Evolutionary conservation across 2,888 invertebrate genomes (phyloP).

Genomic region (Synanthedon formicaeformis): DNA sequence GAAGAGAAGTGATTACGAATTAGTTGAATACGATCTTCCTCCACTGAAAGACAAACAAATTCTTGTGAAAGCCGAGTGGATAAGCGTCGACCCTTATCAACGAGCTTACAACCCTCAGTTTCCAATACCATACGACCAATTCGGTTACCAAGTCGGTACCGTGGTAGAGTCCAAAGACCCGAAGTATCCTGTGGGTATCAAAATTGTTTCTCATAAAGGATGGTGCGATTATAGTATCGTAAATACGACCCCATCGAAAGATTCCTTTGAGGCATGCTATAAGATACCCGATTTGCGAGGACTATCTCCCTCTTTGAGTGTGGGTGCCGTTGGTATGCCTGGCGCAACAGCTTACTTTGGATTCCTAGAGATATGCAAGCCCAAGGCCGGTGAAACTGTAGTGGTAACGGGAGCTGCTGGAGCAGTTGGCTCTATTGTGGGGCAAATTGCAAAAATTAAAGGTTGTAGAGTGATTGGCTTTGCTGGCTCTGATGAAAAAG

Average conservation of each 20-base stretch:
- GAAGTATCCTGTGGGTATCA: slow-evolving; percentile 67
- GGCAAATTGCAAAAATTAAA: slow-evolving; percentile 76
- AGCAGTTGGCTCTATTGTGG: slow-evolving; percentile 75
- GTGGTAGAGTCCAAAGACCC: slow-evolving; percentile 70
- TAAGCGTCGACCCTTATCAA: slow-evolving; percentile 36
- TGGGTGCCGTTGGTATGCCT: slow-evolving; percentile 72
- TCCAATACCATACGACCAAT: slow-evolving; percentile 32
- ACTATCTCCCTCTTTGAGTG: slow-evolving; percentile 49
- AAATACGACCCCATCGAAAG: slow-evolving; percentile 6
- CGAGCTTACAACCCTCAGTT: slow-evolving; percentile 20
- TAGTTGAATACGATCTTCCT: slow-evolving; percentile 73
- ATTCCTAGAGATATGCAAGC: slow-evolving; percentile 70
- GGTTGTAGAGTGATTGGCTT: slow-evolving; percentile 46
- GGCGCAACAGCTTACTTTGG: slow-evolving; percentile 77
- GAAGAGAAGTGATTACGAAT: slow-evolving; percentile 66
- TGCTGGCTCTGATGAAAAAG: slow-evolving; percentile 74
- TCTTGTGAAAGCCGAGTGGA: slow-evolving; percentile 29
- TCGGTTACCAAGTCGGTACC: slow-evolving; percentile 11
- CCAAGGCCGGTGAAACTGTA: slow-evolving; percentile 73
- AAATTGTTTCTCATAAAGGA: slow-evolving; percentile 67
- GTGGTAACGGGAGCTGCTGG: slow-evolving; percentile 76
- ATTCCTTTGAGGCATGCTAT: slow-evolving; percentile 9
- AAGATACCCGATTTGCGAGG: slow-evolving; percentile 62
- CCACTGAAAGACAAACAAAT: slow-evolving; percentile 68
- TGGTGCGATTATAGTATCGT: slow-evolving; percentile 56